Evolutionary conservation across 2,888 invertebrate genomes (phyloP), one percentile per base, ranked within the genome.

Genomic region (Ectemnius cavifrons): DNA sequence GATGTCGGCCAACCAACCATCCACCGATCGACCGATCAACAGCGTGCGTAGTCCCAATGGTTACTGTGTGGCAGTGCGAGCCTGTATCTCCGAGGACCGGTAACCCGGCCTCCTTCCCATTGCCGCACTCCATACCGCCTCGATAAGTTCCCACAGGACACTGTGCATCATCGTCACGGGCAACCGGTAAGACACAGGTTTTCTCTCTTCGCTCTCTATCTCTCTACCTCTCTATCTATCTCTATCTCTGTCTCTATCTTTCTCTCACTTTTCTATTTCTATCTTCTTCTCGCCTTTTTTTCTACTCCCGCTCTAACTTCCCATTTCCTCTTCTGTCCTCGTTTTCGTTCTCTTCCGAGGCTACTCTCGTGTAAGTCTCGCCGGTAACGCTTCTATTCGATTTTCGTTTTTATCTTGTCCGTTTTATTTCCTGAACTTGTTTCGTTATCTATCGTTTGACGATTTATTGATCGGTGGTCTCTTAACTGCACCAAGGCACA

Each of bases 81-180:
- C 90, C 91, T 88, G 89, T 89, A 85, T 89, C 90, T 90, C 90
- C 91, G 90, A 91, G 89, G 91, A 89, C 89, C 90, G 89, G 87
- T 90, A 90, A 90, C 80, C 88, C 90, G 90, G 89, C 88, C 89
- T 89, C 90, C 88, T 89, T 89, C 85, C 88, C 90, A 87, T 87
- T 89, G 89, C 89, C 90, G 89, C 89, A 90, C 89, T 87, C 87
- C 87, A 89, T 87, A 89, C 88, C 89, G 88, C 89, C 90, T 88
- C 90, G 90, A 90, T 90, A 90, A 90, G 84, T 88, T 86, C 83
- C 85, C 77, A 85, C 90, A 89, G 88, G 87, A 86, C 88, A 87
- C 85, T 88, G 85, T 89, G 88, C 85, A 88, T 80, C 90, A 87
- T 84, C 90, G 87, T 82, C 87, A 83, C 83, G 82, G 84, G 83